phyloP scores from a whole-genome alignment of 2,797 vertebrate species.

The Dallia pectoralis region DNA sequence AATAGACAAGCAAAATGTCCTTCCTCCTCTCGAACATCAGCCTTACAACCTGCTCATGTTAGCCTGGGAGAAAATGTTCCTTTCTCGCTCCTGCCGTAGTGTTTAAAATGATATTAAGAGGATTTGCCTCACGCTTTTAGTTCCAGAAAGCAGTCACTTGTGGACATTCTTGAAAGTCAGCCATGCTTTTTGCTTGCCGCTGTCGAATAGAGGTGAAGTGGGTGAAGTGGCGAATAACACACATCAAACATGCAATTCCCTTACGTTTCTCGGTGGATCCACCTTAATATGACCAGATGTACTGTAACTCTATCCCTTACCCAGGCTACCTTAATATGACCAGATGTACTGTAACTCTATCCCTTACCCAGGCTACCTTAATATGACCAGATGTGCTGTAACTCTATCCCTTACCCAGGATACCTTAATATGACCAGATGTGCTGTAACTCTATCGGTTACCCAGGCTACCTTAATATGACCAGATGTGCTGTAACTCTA shows the following conservation, averaged over 20 bases:
- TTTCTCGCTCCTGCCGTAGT: conserved; percentile 66
- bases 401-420: too few species aligned
- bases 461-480: too few species aligned
- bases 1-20: conserved; percentile 69
- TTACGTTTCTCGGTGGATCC: conserved; percentile 24
- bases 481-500: too few species aligned
- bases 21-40: conserved; percentile 67
- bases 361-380: too few species aligned
- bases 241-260: conserved; percentile 26
- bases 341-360: too few species aligned
- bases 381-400: too few species aligned
- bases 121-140: conserved; percentile 80
- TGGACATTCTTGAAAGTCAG: conserved; percentile 81
- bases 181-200: conserved; percentile 64
- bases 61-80: conserved; percentile 73
- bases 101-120: conserved; percentile 80
- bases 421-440: too few species aligned
- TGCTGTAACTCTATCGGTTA: too few species aligned
- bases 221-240: conserved; percentile 51
- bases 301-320: too few species aligned
- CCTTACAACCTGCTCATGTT: conserved; percentile 74
- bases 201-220: conserved; percentile 5
- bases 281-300: conserved; percentile 27
- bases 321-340: too few species aligned
- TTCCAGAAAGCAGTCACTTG: conserved; percentile 76